Percentiles rank a stretch among this genome's conserved stretches.
These are phyloP conservation scores for Macrostomum lignano DNA, from an alignment of 1,140 invertebrate genomes.

Conservation along the genomic window DNA sequence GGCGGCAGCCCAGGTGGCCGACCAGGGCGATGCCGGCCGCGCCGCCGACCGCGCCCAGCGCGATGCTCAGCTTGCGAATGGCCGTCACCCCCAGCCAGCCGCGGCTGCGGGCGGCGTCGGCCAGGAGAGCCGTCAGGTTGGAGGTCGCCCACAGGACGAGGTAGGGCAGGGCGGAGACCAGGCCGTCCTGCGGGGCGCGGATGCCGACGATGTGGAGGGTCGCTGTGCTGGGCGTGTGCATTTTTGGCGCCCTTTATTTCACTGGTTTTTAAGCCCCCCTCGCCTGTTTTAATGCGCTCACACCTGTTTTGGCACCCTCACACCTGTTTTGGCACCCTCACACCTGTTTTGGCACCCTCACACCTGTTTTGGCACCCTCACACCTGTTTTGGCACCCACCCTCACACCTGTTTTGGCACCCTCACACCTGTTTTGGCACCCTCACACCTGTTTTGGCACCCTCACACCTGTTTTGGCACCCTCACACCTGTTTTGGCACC, in stretches of 20 bases:
- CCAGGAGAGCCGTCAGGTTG: constrained; percentile 44
- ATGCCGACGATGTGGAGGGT: neutral
- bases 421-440: no score
- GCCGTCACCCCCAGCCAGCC: constrained; percentile 32
- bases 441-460: no score
- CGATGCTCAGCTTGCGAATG: constrained; percentile 35
- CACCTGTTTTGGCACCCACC: no score
- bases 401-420: no score
- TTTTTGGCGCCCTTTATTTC: neutral
- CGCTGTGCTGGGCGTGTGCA: neutral
- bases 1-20: constrained; percentile 51
- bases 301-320: no score
- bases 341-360: no score
- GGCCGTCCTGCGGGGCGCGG: constrained; percentile 39
- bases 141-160: constrained; percentile 50
- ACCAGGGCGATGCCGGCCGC: constrained; percentile 40
- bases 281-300: constrained; percentile 6
- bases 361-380: no score
- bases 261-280: neutral
- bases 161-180: constrained; percentile 58
- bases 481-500: no score
- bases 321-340: no score
- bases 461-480: no score
- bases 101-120: constrained; percentile 40
- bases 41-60: constrained; percentile 38